These are phyloP conservation scores for Toxotes lorentzi DNA, from an alignment of 2,797 vertebrate species.

Conservation along the genomic window DNA sequence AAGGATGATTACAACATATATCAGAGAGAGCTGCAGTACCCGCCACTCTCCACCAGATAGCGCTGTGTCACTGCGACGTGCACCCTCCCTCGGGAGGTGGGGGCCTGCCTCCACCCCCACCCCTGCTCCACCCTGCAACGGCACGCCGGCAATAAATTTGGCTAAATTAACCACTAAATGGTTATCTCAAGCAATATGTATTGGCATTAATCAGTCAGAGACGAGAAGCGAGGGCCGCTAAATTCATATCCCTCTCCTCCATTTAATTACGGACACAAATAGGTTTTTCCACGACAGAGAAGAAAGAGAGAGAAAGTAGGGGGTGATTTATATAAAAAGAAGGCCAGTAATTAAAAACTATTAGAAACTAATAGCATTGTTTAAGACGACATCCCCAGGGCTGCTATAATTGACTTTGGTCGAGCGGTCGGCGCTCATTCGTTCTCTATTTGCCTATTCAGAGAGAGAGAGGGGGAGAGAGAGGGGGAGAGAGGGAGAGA, in stretches of 20 bases:
- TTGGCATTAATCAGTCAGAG: conserved; percentile 98
- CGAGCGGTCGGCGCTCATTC: conserved; percentile 45
- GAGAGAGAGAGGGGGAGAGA: conserved; percentile 5
- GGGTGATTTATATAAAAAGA: conserved; percentile 85
- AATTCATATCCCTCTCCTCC: conserved; percentile 92
- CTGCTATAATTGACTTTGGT: conserved; percentile 79
- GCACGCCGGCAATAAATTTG: conserved; percentile 97
- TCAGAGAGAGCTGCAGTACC: conserved; percentile 31
- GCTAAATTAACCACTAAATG: conserved; percentile 99
- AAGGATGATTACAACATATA: neutral
- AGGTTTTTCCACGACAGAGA: conserved; percentile 85
- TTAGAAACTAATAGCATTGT: conserved; percentile 85
- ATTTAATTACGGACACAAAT: conserved; percentile 95
- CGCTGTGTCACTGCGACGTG: conserved; percentile 85
- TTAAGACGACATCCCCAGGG: conserved; percentile 82
- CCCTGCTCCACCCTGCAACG: conserved; percentile 71
- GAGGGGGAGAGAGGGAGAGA: conserved; percentile 2
- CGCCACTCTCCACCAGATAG: conserved; percentile 86
- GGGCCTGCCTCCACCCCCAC: conserved; percentile 59
- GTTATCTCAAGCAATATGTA: conserved; percentile 99
- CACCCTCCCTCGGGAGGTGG: conserved; percentile 84
- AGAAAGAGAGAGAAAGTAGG: conserved; percentile 59
- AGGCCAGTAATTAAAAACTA: conserved; percentile 86
- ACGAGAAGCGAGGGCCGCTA: conserved; percentile 88
- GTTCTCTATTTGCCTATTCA: conserved; percentile 67